Evolutionary conservation across 2,888 invertebrate genomes (phyloP).

Genomic region (Cataglyphis livida): DNA sequence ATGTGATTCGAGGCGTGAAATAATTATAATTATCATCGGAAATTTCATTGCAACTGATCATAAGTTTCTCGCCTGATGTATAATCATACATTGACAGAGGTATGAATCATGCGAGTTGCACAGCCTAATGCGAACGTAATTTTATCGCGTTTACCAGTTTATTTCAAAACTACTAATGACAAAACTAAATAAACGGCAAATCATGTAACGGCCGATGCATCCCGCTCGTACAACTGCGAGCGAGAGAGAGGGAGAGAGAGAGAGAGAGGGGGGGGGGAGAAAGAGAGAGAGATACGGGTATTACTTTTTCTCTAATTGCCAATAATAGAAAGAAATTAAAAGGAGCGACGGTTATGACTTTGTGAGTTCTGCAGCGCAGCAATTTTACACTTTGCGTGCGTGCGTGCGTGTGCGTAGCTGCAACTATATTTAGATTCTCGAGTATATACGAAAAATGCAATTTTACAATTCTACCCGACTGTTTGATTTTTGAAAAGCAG

Average conservation of each 20-base stretch:
- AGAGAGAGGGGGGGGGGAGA: no score
- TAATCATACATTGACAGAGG: constrained; percentile 20
- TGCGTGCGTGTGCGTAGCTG: background rate
- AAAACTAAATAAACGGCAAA: background rate
- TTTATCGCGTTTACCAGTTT: constrained; percentile 24
- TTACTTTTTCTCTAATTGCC: constrained; percentile 22
- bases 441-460: constrained; percentile 9
- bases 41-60: constrained; percentile 18
- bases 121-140: background rate
- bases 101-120: background rate
- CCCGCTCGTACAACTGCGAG: constrained; percentile 16
- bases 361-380: constrained; percentile 25
- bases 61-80: constrained; percentile 20
- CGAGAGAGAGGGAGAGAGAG: background rate
- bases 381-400: constrained; percentile 44
- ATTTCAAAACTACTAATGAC: constrained; percentile 51
- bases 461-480: background rate
- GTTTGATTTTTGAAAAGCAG: background rate
- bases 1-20: background rate
- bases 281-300: constrained; percentile 11
- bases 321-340: constrained; percentile 34
- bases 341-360: constrained; percentile 26
- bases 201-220: constrained; percentile 24
- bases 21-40: constrained; percentile 52
- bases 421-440: constrained; percentile 9